Conservation (phyloP, 2,113 vertebrate species). For the Bujurquina vittata region DNA sequence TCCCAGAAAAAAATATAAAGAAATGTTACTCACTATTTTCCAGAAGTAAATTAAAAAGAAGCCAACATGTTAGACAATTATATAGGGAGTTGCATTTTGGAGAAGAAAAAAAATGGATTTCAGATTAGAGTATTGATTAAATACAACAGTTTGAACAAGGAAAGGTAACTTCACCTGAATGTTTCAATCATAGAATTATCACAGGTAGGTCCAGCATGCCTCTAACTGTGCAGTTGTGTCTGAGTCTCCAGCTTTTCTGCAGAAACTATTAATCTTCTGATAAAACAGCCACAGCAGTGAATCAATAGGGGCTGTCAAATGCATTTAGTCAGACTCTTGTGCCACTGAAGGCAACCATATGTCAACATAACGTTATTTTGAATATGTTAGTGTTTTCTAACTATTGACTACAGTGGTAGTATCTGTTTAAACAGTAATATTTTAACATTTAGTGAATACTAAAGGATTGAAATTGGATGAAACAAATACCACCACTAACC, state of each 20-base stretch:
- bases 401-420: conserved; percentile 12
- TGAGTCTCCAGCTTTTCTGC: conserved; percentile 48
- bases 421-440: background rate
- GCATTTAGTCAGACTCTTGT: conserved; percentile 63
- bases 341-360: conserved; percentile 48
- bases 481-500: background rate
- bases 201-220: conserved; percentile 21
- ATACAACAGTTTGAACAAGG: background rate
- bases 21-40: background rate
- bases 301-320: conserved; percentile 70
- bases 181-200: conserved; percentile 5
- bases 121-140: background rate
- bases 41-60: no score
- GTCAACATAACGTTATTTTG: conserved; percentile 33
- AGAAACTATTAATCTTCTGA: conserved; percentile 69
- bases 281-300: conserved; percentile 63
- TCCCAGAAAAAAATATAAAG: background rate
- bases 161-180: background rate
- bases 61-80: no score
- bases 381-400: conserved; percentile 28
- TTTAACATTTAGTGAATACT: background rate
- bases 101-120: background rate
- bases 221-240: conserved; percentile 41
- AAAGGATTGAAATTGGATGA: background rate
- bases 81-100: background rate